Percentiles rank a stretch among this genome's conserved stretches.
These are phyloP conservation scores for Meloidogyne hapla DNA, from an alignment of 1,140 invertebrate genomes.

Conservation along the genomic window DNA sequence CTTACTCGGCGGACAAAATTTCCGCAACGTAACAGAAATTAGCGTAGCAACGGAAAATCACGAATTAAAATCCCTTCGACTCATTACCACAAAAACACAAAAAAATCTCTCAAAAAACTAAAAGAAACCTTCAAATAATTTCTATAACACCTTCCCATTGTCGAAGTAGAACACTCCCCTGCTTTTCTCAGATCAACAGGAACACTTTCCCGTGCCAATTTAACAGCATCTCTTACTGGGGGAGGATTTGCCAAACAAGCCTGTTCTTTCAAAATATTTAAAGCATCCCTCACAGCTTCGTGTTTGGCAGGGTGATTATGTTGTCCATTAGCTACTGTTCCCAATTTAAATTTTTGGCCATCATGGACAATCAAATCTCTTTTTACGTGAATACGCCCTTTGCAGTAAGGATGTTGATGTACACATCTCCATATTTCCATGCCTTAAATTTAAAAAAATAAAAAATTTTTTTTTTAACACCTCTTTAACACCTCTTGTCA, in stretches of 20 bases:
- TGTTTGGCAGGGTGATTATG: neutral
- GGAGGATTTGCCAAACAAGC: neutral
- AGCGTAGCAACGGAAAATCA: neutral
- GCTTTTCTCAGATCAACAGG: neutral
- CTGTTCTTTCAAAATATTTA: neutral
- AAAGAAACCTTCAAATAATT: conserved; percentile 1
- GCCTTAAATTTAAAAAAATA: neutral
- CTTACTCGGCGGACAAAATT: too few relatives aligned
- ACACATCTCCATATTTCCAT: neutral
- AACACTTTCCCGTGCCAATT: neutral
- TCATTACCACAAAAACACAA: neutral
- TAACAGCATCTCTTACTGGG: neutral
- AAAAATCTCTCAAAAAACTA: too few relatives aligned
- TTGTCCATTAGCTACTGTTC: neutral
- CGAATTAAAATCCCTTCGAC: too few relatives aligned
- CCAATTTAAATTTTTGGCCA: neutral
- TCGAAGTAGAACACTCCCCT: neutral
- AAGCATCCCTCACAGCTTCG: neutral
- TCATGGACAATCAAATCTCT: neutral
- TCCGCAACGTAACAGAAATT: neutral
- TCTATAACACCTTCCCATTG: neutral
- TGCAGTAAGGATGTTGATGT: neutral
- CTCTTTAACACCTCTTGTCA: too few relatives aligned
- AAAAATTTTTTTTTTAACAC: neutral
- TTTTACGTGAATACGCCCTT: neutral